Evolutionary conservation across 1,140 invertebrate species (phyloP).

Genomic region (Aphidius ervi): DNA sequence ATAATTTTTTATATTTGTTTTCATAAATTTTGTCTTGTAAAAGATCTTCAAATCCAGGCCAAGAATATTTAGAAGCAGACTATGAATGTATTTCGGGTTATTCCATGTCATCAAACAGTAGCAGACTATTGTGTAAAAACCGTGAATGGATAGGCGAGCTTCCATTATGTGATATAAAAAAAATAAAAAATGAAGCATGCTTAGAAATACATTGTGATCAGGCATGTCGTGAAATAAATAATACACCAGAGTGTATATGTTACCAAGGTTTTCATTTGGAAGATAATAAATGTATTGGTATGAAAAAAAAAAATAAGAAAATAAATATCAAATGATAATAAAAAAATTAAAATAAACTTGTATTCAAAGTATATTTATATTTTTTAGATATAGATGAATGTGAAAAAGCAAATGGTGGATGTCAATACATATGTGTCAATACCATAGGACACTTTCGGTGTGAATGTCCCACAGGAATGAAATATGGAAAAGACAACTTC

Average conservation of each 20-base stretch:
- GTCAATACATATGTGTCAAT: conserved; percentile 59
- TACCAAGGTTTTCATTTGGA: conserved; percentile 46
- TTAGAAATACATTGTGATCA: conserved; percentile 46
- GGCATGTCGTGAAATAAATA: conserved; percentile 50
- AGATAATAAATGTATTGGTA: conserved; percentile 45
- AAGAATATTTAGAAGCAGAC: conserved; percentile 49
- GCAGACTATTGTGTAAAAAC: conserved; percentile 43
- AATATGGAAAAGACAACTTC: conserved; percentile 49
- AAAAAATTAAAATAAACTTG: conserved; percentile 2
- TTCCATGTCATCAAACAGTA: conserved; percentile 35
- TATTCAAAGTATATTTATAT: neutral
- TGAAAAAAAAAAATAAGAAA: neutral
- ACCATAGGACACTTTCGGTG: conserved; percentile 55
- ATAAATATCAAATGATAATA: neutral
- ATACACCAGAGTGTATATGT: conserved; percentile 50
- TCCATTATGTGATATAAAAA: conserved; percentile 41
- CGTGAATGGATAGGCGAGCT: conserved; percentile 46
- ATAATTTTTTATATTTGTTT: too few species aligned
- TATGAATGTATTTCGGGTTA: conserved; percentile 47
- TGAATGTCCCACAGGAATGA: conserved; percentile 51
- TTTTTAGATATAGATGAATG: conserved; percentile 80
- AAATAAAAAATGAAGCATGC: conserved; percentile 34
- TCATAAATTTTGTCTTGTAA: too few species aligned
- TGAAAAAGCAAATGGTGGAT: conserved; percentile 64
- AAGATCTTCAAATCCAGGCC: conserved; percentile 46